Base-by-base conservation (phyloP, 2,888 invertebrate species). In the Ceriagrion tenellum region DNA sequence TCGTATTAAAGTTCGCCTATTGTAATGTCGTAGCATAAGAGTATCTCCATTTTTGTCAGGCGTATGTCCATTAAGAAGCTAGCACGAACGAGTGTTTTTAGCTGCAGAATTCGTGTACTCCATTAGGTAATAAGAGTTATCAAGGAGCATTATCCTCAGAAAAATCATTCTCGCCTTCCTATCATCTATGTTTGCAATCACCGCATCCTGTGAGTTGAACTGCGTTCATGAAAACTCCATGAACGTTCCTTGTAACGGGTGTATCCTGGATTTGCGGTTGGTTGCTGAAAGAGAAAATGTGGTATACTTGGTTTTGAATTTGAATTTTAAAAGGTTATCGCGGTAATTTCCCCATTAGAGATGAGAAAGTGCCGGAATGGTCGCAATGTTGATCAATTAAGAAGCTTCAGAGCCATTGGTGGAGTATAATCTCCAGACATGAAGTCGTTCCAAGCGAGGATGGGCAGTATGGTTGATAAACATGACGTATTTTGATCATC, bases 61-160 rank as follows among this genome's bases (percentile, higher is more conserved):
- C 35, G 81, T 18, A 16, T 81, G 81, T 16, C 69, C 81, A 35
- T 81, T 81, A 81, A 35, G 81, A 35, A 81, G 13, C 26, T 35
- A 35, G 74, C 16, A 18, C 26, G 69, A 69, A 69, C 69, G 69
- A 4, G 16, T 81, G 81, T 35, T 74, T 23, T 30, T 35, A 18
- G 81, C 26, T 13, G 18, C 13, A 18, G 81, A 35, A 81, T 81
- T 81, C 81, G 26, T 81, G 81, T 81, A 81, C 81, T 26, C 35
- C 81, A 81, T 81, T 81, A 81, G 81, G 35, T 81, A 81, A 81
- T 81, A 30, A 81, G 30, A 81, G 81, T 81, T 81, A 35, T 81
- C 18, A 35, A 35, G 35, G n/a, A 4, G 81, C 30, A 81, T 81
- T 81, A 81, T 81, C 26, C 35, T 16, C 16, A 35, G 10, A 4